Evolutionary conservation across 2,888 invertebrate species (phyloP), one percentile per base, ranked within the genome.

Genomic region (Lepas anatifera): DNA sequence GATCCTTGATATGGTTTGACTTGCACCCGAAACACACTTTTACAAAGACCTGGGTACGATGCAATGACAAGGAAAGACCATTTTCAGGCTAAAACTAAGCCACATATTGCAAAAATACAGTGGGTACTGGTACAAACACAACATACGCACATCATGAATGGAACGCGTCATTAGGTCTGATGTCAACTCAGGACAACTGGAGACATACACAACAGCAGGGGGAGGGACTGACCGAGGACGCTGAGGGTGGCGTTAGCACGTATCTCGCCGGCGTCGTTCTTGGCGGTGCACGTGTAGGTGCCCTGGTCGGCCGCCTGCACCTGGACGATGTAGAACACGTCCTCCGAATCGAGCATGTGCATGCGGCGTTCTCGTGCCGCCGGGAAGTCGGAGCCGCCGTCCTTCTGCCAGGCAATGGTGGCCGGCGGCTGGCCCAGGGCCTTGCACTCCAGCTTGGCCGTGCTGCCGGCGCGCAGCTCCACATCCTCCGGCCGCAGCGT

Each of bases 351-450:
- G 86, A 68, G 68, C 67, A 95, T 92, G 81, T 92, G 90, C 88
- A 97, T 90, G 48, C 96, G 84, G 64, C 95, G 85, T 79, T 97
- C 95, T 75, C 90, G 85, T 11, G 96, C 96, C 8, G 97, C 96
- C 11, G 95, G 95, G 79, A 97, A 96, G 77, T 94, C 90, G n/a
- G 74, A 74, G 77, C 90, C 89, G 0, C 90, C 92, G 81, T 92
- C 92, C 80, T 94, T 94, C 76, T 91, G 89, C 89, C 93, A 89
- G 0, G 90, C 89, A 75, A 94, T 91, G 81, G 92, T 89, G 27
- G 96, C 95, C 37, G 76, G 74, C 1, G 83, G 83, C 70, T 79
- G 78, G 7, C 83, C 96, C 71, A 85, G 86, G 3, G 95, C 96
- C 22, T 92, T 90, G 83, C 97, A 97, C 77, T 94, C 93, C 39